These are phyloP conservation scores for Cynodonichthys magdalenae DNA, from an alignment of 2,797 vertebrate species.

Conservation along the genomic window DNA sequence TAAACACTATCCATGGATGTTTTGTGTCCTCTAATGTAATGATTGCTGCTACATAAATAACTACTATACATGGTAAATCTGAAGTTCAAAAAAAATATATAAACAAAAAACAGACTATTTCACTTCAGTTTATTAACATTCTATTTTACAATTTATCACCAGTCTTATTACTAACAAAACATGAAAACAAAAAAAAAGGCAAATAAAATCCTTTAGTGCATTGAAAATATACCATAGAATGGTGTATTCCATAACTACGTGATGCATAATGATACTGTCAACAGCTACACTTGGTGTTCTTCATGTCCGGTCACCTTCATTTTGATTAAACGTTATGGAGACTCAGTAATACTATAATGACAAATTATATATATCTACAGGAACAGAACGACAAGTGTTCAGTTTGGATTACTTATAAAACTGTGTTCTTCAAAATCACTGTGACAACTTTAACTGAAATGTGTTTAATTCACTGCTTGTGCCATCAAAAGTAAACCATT, in stretches of 20 bases:
- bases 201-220: constrained; percentile 70
- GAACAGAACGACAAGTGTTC: constrained; percentile 1
- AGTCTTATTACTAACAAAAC: constrained; percentile 54
- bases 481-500: neutral
- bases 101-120: constrained; percentile 22
- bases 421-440: neutral
- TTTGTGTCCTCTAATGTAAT: too few relatives aligned
- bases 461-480: neutral
- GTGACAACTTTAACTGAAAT: neutral
- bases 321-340: constrained; percentile 13
- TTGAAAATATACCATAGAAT: constrained; percentile 56
- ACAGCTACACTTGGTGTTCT: constrained; percentile 15
- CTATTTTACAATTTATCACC: constrained; percentile 64
- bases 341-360: neutral
- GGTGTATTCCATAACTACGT: constrained; percentile 16
- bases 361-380: neutral
- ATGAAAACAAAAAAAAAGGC: constrained; percentile 53
- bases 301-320: constrained; percentile 34
- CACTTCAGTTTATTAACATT: constrained; percentile 70
- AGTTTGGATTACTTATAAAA: constrained; percentile 10
- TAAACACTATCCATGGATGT: neutral
- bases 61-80: too few relatives aligned
- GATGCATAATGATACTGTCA: constrained; percentile 40
- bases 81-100: neutral
- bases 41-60: too few relatives aligned